Evolutionary conservation across 2,113 vertebrate genomes (phyloP), one percentile per base, ranked within the genome.

Genomic region (Hystrix brachyura): DNA sequence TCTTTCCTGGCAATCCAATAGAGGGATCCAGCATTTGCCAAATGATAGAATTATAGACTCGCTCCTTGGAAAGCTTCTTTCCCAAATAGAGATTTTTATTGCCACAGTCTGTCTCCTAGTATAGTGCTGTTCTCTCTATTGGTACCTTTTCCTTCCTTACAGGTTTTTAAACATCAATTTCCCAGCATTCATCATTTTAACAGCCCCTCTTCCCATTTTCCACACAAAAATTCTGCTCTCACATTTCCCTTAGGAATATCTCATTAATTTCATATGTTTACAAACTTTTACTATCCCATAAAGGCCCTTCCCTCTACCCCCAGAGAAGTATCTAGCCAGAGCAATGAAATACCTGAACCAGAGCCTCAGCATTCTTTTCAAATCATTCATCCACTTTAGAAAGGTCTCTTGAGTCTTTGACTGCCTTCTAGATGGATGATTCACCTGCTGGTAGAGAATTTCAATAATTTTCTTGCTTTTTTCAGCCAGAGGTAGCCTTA

Each of bases 41-140:
- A 94, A 90, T 97, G 97, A 94, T 92, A 93, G 95, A 97, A 95
- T 97, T 97, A 98, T 60, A 94, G 82, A 88, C 80, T 90, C 57
- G 81, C 57, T 87, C 71, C 48, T 92, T 91, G 79, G 79, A 97
- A 96, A 91, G 59, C 79, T 95, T 43, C 60, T 92, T 95, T 92
- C 84, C 15, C 92, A 69, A 95, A 81, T 15, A 87, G 46, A 95
- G 55, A 25, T 48, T 94, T 97, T 98, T 95, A 91, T 92, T 87
- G 93, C 80, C 43, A 38, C 43, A n/a, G 93, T 94, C 93, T 82
- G 43, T 97, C 92, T 94, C 83, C 78, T 71, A 67, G 43, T 48
- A 62, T 74, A 84, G 84, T 82, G 60, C 60, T 94, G n/a, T 69
- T 96, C 80, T 91, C 94, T 96, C 91, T 86, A 93, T 71, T 81